phyloP scores from a whole-genome alignment of 2,888 invertebrate species.

The Agriopis marginaria region DNA sequence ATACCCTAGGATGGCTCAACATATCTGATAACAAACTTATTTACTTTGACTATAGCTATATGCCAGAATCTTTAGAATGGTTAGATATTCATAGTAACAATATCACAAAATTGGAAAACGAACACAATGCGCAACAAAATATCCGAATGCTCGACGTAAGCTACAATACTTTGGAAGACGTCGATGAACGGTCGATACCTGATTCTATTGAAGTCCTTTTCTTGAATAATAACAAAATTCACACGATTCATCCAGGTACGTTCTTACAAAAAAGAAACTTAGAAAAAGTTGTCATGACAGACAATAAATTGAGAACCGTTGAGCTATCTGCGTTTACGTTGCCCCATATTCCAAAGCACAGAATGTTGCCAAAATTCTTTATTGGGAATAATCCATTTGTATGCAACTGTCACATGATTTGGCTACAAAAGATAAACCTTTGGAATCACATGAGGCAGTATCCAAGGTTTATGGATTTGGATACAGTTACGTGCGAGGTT shows the following conservation, averaged over 20 bases:
- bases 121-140: conserved; percentile 88
- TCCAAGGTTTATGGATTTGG: conserved; percentile 92
- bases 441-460: conserved; percentile 90
- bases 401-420: conserved; percentile 95
- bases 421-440: conserved; percentile 92
- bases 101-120: conserved; percentile 91
- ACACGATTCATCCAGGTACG: conserved; percentile 89
- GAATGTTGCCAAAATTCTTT: conserved; percentile 91
- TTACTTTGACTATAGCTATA: conserved; percentile 92
- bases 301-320: conserved; percentile 90
- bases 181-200: conserved; percentile 90
- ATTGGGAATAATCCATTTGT: conserved; percentile 94
- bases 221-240: conserved; percentile 92
- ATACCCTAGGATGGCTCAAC: conserved; percentile 92
- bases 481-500: conserved; percentile 91
- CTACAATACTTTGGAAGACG: conserved; percentile 89
- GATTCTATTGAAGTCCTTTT: conserved; percentile 91
- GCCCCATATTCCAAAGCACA: conserved; percentile 88
- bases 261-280: conserved; percentile 90
- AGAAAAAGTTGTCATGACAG: conserved; percentile 91
- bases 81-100: conserved; percentile 93
- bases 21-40: conserved; percentile 92
- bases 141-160: conserved; percentile 92
- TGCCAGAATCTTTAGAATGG: conserved; percentile 91
- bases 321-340: conserved; percentile 91